A percentile compares a stretch with the other conserved stretches of the same genome.
Conservation (phyloP, 1,140 invertebrate genomes). For the Trypoxylus dichotomus region DNA sequence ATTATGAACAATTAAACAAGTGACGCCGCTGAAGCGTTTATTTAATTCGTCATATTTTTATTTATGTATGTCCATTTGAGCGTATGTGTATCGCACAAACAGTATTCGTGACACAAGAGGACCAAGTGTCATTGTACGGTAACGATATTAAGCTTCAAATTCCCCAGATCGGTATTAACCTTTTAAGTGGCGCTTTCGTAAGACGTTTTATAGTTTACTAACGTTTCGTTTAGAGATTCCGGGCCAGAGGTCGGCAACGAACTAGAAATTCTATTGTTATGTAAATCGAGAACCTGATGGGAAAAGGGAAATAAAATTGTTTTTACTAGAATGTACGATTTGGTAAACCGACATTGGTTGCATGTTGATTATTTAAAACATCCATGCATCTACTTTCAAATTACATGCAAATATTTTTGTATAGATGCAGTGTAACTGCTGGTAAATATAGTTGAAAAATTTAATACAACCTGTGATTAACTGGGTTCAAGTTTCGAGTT, state of each 20-base stretch:
- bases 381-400: too few species aligned
- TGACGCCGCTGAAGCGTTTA: not conserved
- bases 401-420: too few species aligned
- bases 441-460: too few species aligned
- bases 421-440: too few species aligned
- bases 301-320: not conserved
- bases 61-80: not conserved
- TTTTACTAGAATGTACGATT: too few species aligned
- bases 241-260: not conserved
- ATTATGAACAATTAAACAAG: not conserved
- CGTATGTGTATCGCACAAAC: not conserved
- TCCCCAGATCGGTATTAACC: constrained; percentile 18
- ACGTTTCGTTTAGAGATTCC: not conserved
- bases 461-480: too few species aligned
- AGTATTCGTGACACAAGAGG: not conserved
- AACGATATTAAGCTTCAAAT: constrained; percentile 19
- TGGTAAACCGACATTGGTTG: too few species aligned
- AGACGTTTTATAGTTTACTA: not conserved
- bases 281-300: not conserved
- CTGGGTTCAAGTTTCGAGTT: too few species aligned
- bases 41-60: not conserved
- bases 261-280: constrained; percentile 3
- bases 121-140: constrained; percentile 1
- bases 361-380: too few species aligned
- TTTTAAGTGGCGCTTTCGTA: constrained; percentile 9